These are phyloP conservation scores for Ardeotis arabs DNA, from an alignment of 2,113 vertebrate genomes.

Conservation along the genomic window DNA sequence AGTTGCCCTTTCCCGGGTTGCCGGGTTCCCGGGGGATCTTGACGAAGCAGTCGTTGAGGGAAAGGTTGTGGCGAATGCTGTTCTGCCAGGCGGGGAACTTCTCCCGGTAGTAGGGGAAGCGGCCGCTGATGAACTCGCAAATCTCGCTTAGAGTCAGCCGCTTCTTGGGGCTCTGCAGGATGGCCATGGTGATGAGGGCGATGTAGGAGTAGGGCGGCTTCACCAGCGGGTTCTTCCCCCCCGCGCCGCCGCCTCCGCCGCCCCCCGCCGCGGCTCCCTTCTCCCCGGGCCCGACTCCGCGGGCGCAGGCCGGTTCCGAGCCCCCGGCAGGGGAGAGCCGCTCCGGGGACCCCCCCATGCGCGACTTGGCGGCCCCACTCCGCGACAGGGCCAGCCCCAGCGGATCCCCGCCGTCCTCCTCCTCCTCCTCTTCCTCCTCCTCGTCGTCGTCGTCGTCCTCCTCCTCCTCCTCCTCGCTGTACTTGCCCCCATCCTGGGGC, in stretches of 20 bases:
- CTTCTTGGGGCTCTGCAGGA: slow-evolving; percentile 96
- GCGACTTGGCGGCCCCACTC: neutral
- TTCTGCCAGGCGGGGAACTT: slow-evolving; percentile 99
- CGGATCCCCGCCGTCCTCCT: slow-evolving; percentile 82
- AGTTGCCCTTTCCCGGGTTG: slow-evolving; percentile 97
- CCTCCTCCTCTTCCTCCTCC: slow-evolving; percentile 28
- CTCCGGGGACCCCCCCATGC: slow-evolving; percentile 48
- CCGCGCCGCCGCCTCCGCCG: slow-evolving; percentile 50
- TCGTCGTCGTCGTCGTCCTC: slow-evolving; percentile 27
- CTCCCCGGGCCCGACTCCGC: neutral
- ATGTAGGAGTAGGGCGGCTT: slow-evolving; percentile 97
- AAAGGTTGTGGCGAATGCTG: slow-evolving; percentile 95
- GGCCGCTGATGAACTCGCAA: slow-evolving; percentile 97
- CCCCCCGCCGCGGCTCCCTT: slow-evolving; percentile 12
- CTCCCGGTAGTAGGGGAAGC: slow-evolving; percentile 97
- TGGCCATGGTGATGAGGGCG: slow-evolving; percentile 95
- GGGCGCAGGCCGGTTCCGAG: neutral
- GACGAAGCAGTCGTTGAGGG: slow-evolving; percentile 96
- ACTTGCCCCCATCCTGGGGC: slow-evolving; percentile 61
- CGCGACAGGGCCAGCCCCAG: slow-evolving; percentile 29
- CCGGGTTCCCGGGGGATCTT: slow-evolving; percentile 97
- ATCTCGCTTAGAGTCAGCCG: slow-evolving; percentile 95
- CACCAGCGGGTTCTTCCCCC: slow-evolving; percentile 81
- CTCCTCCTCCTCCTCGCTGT: slow-evolving; percentile 65
- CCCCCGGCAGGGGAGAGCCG: slow-evolving; percentile 1